Base-by-base conservation (phyloP, 2,888 invertebrate genomes). In the Phrixothrix hirtus region DNA sequence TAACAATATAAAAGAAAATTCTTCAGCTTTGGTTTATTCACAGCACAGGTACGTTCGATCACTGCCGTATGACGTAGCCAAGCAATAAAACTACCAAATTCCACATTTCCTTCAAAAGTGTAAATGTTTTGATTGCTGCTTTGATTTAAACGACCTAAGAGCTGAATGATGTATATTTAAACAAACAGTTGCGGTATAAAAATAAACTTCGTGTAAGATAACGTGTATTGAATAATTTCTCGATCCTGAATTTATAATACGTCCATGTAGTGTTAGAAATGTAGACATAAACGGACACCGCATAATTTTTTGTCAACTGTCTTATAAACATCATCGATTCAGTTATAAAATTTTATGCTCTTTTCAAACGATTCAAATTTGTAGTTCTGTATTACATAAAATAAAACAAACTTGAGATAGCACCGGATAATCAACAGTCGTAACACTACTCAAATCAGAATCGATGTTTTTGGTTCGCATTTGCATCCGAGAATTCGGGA, bases 391-490 rank as follows among this genome's bases (percentile, higher is more conserved):
- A 39, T 52, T 52, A 27, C 42, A 53, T 41, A 53, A 53, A 53
- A 53, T 53, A 54, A 54, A 55, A 50, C 55, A 46, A 55, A 55
- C 31, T 55, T 55, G 60, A 60, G 46, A 58, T 57, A 58, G 57
- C 51, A 59, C 57, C 55, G 61, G 61, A 61, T 61, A 61, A 61
- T 60, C 61, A 62, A 57, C 46, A 57, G 58, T 62, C 61, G 57
- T 60, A 62, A 60, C 58, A 62, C 58, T 58, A 60, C 57, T 62
- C 60, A 62, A 60, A 57, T 61, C 58, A 61, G 57, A 61, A 61
- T 59, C 58, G 59, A 62, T 59, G 65, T 67, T 67, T 67, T 67
- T 63, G 52, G 62, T 60, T 64, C 56, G 61, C 60, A 63, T 67
- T 64, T 65, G 63, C 64, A 65, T 63, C 59, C 59, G 58, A 49